Evolutionary conservation across 2,113 vertebrate genomes (phyloP), one percentile per base, ranked within the genome.

Genomic region (Psittacula cyanocephala): DNA sequence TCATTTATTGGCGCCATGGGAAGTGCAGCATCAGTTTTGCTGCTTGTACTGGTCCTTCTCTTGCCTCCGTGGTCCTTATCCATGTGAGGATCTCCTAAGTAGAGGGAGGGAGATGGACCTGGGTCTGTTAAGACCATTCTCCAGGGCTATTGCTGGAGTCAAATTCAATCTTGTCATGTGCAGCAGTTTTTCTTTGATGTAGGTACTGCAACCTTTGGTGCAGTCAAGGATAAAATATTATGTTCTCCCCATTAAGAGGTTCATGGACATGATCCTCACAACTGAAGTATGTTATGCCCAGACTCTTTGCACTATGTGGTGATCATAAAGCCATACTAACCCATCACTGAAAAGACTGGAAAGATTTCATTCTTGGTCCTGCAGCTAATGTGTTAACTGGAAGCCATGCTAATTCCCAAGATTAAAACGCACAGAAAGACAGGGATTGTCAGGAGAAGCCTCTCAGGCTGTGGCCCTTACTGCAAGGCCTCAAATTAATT

Each of bases 1-100:
- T 23, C 2, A 2, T 24, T 10, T 27, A 4, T 8, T 0, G 2
- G 67, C 2, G 12, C 63, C 0, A 0, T 0, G 35, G 77, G 50
- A 17, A 16, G 29, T 0, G 2, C 0, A 5, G 17, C 14, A 37
- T 22, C 8, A 5, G 28, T 52, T 16, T 24, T 44, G 46, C 50
- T 44, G 79, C 57, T 49, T 1, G 1, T 57, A 46, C 59, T 31
- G 53, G 41, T 22, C 35, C 46, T 47, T 25, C 15, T 39, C 19
- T 68, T 74, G 53, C 27, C 7, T 11, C 47, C 5, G 5, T n/a
- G 59, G 9, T 16, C 18, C 59, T 65, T 33, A 0, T 5, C 35
- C 27, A 17, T 52, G 23, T 27, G 50, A 75, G 46, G 50, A 2
- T 7, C 17, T 33, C 5, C 16, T 11, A 3, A 6, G 29, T 41